Base-by-base conservation (phyloP, 2,797 vertebrate species). In the Dipus sagitta region DNA sequence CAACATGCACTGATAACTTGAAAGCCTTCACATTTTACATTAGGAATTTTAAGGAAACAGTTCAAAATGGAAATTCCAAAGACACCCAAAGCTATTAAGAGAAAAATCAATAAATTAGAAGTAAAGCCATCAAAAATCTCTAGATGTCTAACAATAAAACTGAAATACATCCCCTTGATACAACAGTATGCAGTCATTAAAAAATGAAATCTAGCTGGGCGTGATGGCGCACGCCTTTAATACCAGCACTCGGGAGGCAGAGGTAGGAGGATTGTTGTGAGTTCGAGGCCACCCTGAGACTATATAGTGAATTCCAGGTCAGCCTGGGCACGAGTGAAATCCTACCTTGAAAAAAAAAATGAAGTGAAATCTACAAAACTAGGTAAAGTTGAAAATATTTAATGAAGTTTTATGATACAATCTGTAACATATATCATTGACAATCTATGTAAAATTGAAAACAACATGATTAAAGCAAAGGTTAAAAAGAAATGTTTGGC, bases 11-110 rank as follows among this genome's bases (percentile, higher is more conserved):
- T 81, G 72, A 88, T 23, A 92, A 68, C 30, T 83, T 72, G 30
- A 70, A 94, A 76, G 28, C n/a, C 26, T 75, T 85, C 60, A 80
- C 52, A 14, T 92, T 94, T 94, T 83, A 93, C 68, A 88, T 64
- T 32, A 26, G 18, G 4, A 88, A n/a, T 79, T 90, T 82, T 64
- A 93, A 94, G 80, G 58, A 78, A 86, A 83, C 64, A 86, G 81
- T 71, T 86, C 21, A 94, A 93, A 78, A 62, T 75, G 85, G 70
- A 32, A 92, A 95, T 86, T 17, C 68, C 32, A 42, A 79, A 79
- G 74, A 42, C 76, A 90, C 26, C 30, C 64, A 82, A n/a, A 79
- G 65, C 62, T 71, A 71, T 65, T 91, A 82, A 65, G 30, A 64
- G 13, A 24, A 92, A 77, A 91, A 90, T 85, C 78, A 90, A 78